phyloP scores from a whole-genome alignment of 2,113 vertebrate genomes.

The Pavo muticus region DNA sequence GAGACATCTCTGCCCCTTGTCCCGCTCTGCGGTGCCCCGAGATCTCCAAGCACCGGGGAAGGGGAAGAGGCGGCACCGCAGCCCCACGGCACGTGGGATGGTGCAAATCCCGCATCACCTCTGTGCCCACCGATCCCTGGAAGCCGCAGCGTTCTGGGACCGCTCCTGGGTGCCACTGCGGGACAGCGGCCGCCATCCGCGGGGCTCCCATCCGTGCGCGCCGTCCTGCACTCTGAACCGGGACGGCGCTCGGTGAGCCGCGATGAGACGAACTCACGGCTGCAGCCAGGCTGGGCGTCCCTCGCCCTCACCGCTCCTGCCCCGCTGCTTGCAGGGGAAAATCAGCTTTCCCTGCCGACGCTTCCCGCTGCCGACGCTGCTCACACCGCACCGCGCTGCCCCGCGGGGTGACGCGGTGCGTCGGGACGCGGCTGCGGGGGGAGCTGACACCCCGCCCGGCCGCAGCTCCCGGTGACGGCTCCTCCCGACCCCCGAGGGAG shows the following conservation, averaged over 20 bases:
- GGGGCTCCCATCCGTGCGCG: background rate
- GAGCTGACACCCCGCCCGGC: fast-evolving
- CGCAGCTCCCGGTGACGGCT: background rate
- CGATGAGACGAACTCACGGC: background rate
- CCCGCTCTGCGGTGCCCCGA: no score
- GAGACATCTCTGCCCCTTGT: no score
- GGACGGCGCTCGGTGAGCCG: background rate
- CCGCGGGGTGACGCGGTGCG: background rate
- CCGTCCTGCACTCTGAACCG: background rate
- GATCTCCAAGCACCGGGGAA: background rate
- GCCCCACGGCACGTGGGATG: background rate
- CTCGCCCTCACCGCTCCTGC: background rate
- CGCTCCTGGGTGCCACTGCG: background rate
- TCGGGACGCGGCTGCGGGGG: background rate
- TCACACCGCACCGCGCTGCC: background rate
- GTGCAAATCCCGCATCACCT: background rate
- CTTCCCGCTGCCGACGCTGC: background rate
- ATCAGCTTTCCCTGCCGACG: background rate
- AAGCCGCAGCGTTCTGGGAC: background rate
- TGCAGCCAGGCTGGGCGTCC: background rate
- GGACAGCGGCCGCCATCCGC: background rate
- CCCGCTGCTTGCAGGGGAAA: background rate
- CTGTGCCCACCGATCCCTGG: background rate
- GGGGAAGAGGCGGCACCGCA: background rate
- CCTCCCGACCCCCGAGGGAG: background rate